Base-by-base conservation (phyloP, 2,888 invertebrate genomes). In the Hoplodrina ambigua region DNA sequence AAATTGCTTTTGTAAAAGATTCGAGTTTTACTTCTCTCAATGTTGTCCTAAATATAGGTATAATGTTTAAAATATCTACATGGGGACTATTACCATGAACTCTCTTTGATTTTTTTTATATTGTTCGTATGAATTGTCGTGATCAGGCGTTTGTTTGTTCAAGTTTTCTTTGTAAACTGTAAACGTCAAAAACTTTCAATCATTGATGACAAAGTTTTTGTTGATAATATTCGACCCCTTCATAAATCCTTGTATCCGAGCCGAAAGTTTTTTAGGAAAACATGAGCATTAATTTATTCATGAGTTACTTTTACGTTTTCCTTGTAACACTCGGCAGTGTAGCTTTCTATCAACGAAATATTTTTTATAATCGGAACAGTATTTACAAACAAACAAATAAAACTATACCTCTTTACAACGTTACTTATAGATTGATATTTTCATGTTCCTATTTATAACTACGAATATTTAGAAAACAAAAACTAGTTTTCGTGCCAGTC, bases 121-220 rank as follows among this genome's bases (percentile, higher is more conserved):
- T 57, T 30, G 25, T 55, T 59, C 55, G 49, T 58, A 56, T 54
- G 19, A 19, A 41, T 30, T 20, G 41, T 53, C 15, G 37, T 62
- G 66, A 54, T 46, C 46, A 30, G 6, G 19, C 58, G 46, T 67
- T 25, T 55, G 53, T 55, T 61, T 44, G 55, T 11, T 7, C 7
- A 56, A 66, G 8, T 44, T 75, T 70, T 58, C 4, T 52, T 52
- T 44, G 63, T 53, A 63, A 69, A 30, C 53, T 15, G 62, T 56
- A 25, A 19, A 30, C 41, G 46, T 55, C 56, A 67, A 78, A 62
- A 75, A 65, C 55, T 65, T 58, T 46, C 44, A 53, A 67, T 75
- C 53, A 67, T 41, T 79, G 54, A 59, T 62, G 49, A 37, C n/a
- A 46, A 72, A 75, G 63, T 77, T 80, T 62, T 68, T 65, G 72